These are phyloP conservation scores for Synanthedon vespiformis DNA, from an alignment of 2,888 invertebrate species.

Conservation along the genomic window DNA sequence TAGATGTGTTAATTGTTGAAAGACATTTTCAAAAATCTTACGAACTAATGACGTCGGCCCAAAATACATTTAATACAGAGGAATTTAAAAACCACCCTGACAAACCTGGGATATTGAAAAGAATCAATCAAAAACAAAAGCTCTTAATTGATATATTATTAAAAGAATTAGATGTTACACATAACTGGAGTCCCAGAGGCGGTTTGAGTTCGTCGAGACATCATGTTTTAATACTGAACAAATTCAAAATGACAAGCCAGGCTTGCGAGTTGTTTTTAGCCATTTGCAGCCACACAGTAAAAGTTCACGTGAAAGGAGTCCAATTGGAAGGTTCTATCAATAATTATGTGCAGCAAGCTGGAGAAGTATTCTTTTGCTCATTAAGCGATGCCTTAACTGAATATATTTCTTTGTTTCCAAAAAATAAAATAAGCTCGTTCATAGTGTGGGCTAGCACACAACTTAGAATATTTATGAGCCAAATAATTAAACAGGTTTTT, in stretches of 20 bases:
- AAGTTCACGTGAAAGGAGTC: constrained; percentile 83
- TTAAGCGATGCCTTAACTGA: constrained; percentile 77
- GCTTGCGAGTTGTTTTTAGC: constrained; percentile 86
- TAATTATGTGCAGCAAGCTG: constrained; percentile 83
- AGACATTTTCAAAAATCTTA: constrained; percentile 95
- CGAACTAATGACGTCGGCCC: constrained; percentile 75
- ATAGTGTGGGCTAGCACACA: constrained; percentile 93
- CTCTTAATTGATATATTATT: constrained; percentile 87
- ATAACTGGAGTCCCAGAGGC: constrained; percentile 91
- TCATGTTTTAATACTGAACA: constrained; percentile 86
- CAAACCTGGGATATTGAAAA: constrained; percentile 46
- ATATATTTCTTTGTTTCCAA: constrained; percentile 80
- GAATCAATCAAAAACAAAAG: constrained; percentile 79
- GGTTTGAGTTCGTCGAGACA: constrained; percentile 87
- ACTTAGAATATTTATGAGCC: constrained; percentile 81
- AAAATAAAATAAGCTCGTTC: constrained; percentile 74
- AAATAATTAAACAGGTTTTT: constrained; percentile 89
- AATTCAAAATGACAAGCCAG: constrained; percentile 75
- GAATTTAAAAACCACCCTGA: constrained; percentile 53
- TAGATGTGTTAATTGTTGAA: constrained; percentile 95
- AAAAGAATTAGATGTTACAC: constrained; percentile 89
- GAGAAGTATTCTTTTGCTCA: constrained; percentile 86
- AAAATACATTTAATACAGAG: constrained; percentile 45
- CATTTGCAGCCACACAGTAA: constrained; percentile 84
- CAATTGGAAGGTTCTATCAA: constrained; percentile 84